Evolutionary conservation across 2,113 vertebrate genomes (phyloP), one percentile per base, ranked within the genome.

Genomic region (Anolis sagrei): DNA sequence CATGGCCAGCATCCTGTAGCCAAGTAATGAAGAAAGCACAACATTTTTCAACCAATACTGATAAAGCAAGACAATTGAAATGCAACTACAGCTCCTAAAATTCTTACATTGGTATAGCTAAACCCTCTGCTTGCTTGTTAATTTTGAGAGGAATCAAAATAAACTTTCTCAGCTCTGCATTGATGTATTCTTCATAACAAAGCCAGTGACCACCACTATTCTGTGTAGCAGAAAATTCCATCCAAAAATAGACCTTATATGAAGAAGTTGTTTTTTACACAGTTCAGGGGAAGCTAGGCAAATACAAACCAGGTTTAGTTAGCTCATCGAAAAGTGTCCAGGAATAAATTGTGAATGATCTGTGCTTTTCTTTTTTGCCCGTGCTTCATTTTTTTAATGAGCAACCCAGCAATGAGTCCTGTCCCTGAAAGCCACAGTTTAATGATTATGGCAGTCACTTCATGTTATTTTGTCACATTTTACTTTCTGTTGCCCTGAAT

Each of bases 401-500:
- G 44, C 44, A 39, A 32, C 61, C 16, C 72, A 86, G 44, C 61
- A 44, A 25, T 7, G n/a, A 44, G 21, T 70, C 36, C 73, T 27
- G 74, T 76, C 48, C 49, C 64, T 70, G 61, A 68, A 58, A 82
- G 79, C 85, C n/a, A 61, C 13, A 27, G 85, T 77, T 70, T 68
- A 62, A 77, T 58, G 51, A 76, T 73, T 61, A 73, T 69, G 69
- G 73, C 4, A 86, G 62, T 86, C 62, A 69, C 61, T 81, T 81
- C 18, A 58, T 69, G 49, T 82, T 76, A 76, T 76, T 81, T 86
- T 86, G 51, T 77, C 64, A 76, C 49, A n/a, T n/a, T 81, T 81
- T 81, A 58, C 61, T 86, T 68, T 76, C 44, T 48, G 23, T 81
- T 81, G 69, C 18, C 85, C 58, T 75, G 77, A 72, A 58, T 79